These are phyloP conservation scores for Crepidodera aurea DNA, from an alignment of 2,888 invertebrate genomes.

Conservation along the genomic window DNA sequence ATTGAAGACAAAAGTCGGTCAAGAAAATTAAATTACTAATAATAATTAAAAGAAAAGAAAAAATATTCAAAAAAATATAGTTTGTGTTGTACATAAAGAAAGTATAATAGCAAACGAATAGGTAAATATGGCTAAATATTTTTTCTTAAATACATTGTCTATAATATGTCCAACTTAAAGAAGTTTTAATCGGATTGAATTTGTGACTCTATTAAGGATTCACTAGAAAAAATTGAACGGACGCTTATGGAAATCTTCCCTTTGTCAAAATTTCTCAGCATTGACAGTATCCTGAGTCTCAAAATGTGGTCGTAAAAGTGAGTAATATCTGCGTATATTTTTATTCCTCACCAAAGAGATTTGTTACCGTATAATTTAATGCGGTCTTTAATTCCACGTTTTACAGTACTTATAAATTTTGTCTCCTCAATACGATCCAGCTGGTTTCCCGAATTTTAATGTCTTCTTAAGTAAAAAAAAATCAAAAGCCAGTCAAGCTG, in stretches of 20 bases:
- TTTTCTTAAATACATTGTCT: no score
- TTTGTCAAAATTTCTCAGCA: constrained; percentile 41
- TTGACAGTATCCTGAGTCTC: constrained; percentile 24
- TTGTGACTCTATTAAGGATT: no score
- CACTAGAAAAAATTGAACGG: no score
- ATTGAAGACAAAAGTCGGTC: no score
- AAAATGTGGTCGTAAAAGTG: constrained; percentile 42
- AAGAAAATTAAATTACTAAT: no score
- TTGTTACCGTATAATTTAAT: constrained; percentile 47
- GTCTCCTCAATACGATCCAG: constrained; percentile 42
- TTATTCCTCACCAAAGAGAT: constrained; percentile 40
- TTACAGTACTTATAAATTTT: constrained; percentile 48
- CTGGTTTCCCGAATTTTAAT: constrained; percentile 33
- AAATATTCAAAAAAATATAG: no score
- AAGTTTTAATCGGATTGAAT: no score
- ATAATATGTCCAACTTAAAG: no score
- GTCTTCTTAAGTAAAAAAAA: constrained; percentile 5
- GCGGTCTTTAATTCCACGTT: constrained; percentile 45
- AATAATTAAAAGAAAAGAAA: no score
- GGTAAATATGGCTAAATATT: no score
- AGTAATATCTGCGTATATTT: constrained; percentile 41
- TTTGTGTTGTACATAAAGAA: no score
- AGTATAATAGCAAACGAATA: no score
- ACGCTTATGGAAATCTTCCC: constrained; percentile 19
- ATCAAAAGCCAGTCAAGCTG: background rate